Percentiles rank a stretch among this genome's conserved stretches.
These are phyloP conservation scores for Crocuta crocuta DNA, from an alignment of 2,113 vertebrate genomes.

Conservation along the genomic window DNA sequence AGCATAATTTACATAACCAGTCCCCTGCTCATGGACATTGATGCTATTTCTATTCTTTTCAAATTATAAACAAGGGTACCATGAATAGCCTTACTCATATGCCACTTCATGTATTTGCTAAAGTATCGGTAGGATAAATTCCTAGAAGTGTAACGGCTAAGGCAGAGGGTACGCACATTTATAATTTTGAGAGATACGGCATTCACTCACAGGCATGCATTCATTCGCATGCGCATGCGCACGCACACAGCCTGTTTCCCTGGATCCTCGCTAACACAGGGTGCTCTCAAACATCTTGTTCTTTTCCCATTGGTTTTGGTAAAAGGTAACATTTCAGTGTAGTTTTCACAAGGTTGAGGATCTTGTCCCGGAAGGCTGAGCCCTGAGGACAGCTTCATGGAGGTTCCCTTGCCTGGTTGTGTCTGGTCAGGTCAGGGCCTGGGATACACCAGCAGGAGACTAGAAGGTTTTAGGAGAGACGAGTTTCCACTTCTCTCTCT, in stretches of 20 bases:
- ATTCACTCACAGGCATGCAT: not conserved
- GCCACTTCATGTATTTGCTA: not conserved
- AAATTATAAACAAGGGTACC: not conserved
- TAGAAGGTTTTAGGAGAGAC: not conserved
- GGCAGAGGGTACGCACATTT: not conserved
- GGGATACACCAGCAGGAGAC: not conserved
- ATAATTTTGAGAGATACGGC: not conserved
- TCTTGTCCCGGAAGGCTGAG: not conserved
- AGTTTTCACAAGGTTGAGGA: not conserved
- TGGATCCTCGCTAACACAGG: not conserved
- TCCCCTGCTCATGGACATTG: not conserved
- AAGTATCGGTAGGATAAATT: not conserved
- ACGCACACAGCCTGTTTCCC: not conserved
- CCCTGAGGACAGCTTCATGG: not conserved
- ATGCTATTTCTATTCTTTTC: not conserved
- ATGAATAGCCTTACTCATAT: not conserved
- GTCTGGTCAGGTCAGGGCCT: not conserved
- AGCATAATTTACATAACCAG: not conserved
- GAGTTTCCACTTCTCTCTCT: rapidly evolving
- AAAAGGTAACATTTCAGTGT: not conserved
- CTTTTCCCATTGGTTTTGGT: not conserved
- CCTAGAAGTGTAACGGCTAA: not conserved
- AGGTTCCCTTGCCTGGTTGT: not conserved
- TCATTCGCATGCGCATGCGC: not conserved
- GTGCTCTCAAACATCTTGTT: not conserved